phyloP scores from a whole-genome alignment of 2,113 vertebrate genomes.

The Neoarius graeffei region DNA sequence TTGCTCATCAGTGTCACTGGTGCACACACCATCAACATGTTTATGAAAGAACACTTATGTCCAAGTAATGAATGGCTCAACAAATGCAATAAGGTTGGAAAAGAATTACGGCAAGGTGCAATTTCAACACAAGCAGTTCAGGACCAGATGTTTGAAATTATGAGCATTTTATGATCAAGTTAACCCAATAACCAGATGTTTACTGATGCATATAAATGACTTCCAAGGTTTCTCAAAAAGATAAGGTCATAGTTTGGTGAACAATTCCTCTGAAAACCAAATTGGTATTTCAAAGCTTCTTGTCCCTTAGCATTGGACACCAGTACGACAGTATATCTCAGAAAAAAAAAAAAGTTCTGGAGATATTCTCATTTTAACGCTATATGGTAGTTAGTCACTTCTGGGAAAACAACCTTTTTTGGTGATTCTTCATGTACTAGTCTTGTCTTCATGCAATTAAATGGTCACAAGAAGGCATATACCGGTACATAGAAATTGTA shows the following conservation, averaged over 20 bases:
- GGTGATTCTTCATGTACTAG: not conserved
- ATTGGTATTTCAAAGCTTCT: not conserved
- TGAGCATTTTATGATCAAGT: not conserved
- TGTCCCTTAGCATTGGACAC: not conserved
- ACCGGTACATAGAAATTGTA: too few relatives aligned
- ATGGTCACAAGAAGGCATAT: not conserved
- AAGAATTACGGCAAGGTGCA: not conserved
- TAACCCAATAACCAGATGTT: not conserved
- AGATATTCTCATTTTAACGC: not conserved
- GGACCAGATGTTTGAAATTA: not conserved
- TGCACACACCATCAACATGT: not conserved
- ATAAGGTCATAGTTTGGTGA: not conserved
- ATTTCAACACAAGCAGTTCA: slow-evolving; percentile 9
- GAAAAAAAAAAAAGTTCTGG: not conserved
- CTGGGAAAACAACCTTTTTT: not conserved
- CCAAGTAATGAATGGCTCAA: not conserved
- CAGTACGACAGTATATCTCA: not conserved
- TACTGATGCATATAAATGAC: not conserved
- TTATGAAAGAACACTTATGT: not conserved
- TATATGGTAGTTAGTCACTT: not conserved
- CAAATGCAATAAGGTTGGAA: not conserved
- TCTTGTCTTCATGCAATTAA: not conserved
- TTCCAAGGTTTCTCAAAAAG: not conserved
- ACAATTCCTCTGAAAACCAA: not conserved
- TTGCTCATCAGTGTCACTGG: not conserved